These are phyloP conservation scores for Chlamydotis undulata DNA, from an alignment of 2,113 vertebrate genomes.

Conservation along the genomic window DNA sequence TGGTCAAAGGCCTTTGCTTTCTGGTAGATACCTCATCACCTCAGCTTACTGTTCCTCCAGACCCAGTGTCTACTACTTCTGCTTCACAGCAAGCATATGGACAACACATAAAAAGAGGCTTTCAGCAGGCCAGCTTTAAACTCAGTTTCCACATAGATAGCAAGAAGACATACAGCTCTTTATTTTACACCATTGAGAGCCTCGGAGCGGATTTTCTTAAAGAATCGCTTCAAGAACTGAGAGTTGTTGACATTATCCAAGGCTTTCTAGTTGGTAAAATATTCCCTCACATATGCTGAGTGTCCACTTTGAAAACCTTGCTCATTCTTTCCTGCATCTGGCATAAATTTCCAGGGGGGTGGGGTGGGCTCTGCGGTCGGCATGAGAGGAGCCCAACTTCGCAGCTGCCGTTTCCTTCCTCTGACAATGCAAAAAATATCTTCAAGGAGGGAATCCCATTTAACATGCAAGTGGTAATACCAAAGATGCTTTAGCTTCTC, in stretches of 20 bases:
- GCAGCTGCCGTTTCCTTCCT: conserved; percentile 72
- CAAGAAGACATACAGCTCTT: neutral
- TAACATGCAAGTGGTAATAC: conserved; percentile 63
- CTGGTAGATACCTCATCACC: neutral
- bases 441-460: conserved; percentile 71
- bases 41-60: neutral
- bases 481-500: conserved; percentile 35
- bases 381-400: conserved; percentile 43
- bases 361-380: conserved; percentile 45
- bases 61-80: neutral
- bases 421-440: conserved; percentile 69
- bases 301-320: conserved; percentile 64
- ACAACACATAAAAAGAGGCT: neutral
- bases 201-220: neutral
- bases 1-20: neutral
- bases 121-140: neutral
- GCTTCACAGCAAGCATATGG: neutral
- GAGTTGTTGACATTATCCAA: neutral
- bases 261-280: neutral
- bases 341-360: conserved; percentile 70
- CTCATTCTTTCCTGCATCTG: conserved; percentile 71
- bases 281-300: conserved; percentile 42
- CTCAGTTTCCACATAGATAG: neutral
- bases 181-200: neutral
- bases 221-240: neutral